Evolutionary conservation across 2,888 invertebrate species (phyloP).

Genomic region (Andrena flavipes): DNA sequence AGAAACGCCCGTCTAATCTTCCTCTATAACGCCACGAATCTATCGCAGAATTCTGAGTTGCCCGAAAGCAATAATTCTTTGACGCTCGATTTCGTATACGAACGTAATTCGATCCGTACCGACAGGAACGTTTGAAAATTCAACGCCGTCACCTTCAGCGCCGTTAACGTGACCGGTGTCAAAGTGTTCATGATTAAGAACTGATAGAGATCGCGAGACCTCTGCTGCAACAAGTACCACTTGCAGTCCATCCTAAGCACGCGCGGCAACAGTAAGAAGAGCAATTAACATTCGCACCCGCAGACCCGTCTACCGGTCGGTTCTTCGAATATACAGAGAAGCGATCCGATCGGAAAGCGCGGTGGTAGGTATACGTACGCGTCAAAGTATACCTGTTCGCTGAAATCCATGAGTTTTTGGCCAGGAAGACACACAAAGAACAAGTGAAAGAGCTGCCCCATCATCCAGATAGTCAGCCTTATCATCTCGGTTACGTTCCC

Average conservation of each 20-base stretch:
- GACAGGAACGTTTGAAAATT: neutral
- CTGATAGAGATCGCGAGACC: neutral
- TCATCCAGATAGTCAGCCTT: slow-evolving; percentile 2
- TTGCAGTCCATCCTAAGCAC: neutral
- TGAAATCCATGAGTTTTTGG: neutral
- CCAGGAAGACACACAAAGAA: slow-evolving; percentile 14
- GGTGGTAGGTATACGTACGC: neutral
- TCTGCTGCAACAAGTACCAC: neutral
- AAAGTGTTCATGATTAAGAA: neutral
- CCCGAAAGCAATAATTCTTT: no score
- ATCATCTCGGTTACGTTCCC: neutral
- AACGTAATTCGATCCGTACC: neutral
- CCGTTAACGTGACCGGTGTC: neutral
- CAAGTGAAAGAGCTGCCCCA: neutral
- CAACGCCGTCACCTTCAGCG: neutral
- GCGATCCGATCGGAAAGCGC: neutral
- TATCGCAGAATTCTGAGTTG: no score
- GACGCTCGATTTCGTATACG: no score
- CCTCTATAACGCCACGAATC: no score
- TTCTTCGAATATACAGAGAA: neutral
- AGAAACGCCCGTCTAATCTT: no score
- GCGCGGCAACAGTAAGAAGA: neutral
- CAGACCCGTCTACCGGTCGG: no score
- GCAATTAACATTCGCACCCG: neutral
- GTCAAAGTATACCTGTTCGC: neutral